Evolutionary conservation across 2,797 vertebrate species (phyloP), one percentile per base, ranked within the genome.

Genomic region (Sciurus carolinensis): DNA sequence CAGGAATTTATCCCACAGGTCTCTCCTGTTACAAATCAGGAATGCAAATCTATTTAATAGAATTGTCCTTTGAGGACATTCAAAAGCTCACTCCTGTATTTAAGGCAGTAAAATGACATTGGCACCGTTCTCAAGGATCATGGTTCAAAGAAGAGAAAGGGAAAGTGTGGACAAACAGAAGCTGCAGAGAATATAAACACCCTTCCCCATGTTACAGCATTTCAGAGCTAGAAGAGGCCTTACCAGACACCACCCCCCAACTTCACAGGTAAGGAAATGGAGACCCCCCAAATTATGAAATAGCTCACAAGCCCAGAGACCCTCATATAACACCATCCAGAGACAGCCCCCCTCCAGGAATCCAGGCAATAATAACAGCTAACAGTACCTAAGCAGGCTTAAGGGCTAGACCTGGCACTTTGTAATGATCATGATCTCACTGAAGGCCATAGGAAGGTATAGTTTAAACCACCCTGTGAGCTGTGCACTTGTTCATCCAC

Each of bases 101-200:
- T 47, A 79, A 94, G 90, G 72, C 95, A 94, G 91, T 93, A 86
- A 94, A 95, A 77, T 71, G 73, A 67, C 85, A 72, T 11, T 62
- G 59, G 59, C 59, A 57, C 54, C 33, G 80, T 89, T 94, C 79
- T 96, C 79, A 54, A 50, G 76, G 50, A 87, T 54, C n/a, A 33
- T 4, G 26, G 91, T 62, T 64, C 88, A 86, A 87, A 94, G 42
- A 81, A 62, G 80, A 85, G 76, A 94, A 92, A 76, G n/a, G 52
- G 47, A 91, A 90, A 69, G 57, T 6, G 11, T 22, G 8, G 67
- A 57, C 62, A 64, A 44, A 77, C 71, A 73, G 7, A 52, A 66
- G 72, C 22, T 76, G 9, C 30, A 24, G 39, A 26, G 73, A 69
- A 90, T 67, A 52, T 39, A 90, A 66, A 90, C 77, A 75, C 80